Base-by-base conservation (phyloP, 2,113 vertebrate genomes). In the Stictonetta naevosa region DNA sequence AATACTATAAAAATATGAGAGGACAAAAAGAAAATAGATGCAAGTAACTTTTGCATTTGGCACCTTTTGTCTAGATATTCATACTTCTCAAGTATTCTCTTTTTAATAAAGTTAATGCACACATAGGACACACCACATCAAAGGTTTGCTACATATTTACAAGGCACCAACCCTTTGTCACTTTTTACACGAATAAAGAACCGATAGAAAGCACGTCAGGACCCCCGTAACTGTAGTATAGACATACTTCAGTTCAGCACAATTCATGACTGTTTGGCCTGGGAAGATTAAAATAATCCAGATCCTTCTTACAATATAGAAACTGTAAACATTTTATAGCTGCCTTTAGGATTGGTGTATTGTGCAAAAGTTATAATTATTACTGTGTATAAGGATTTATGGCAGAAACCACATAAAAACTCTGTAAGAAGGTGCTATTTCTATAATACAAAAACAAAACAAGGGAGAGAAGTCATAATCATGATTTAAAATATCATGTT, bases 291-390 rank as follows among this genome's bases (percentile, higher is more conserved):
- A 97, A 98, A 97, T 97, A 97, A 98, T 97, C 97, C 98, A 98
- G 97, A 97, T 98, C 97, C 96, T 97, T 97, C 97, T 97, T 97
- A 98, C 96, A 86, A 97, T 96, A 97, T 98, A 98, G 97, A 98
- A 98, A 98, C 97, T 98, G 98, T 98, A 98, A 98, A 98, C 98
- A 98, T 98, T 98, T 98, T 98, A 98, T 99, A 99, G 99, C 99
- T 99, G 99, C 99, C 99, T 98, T 97, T 98, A 98, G 98, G 98
- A 98, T 98, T 98, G 97, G 98, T 98, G 97, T 98, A 98, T 98
- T 99, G 99, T 99, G 99, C 99, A 99, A 99, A 99, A 98, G 98
- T 98, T 98, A 97, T 98, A 86, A 96, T 97, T 98, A 98, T 98
- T 98, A 98, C 96, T 98, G 97, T 97, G 97, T 96, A 96, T 97